Evolutionary conservation across 1,140 invertebrate species (phyloP).

Genomic region (Neotoxoptera formosana): DNA sequence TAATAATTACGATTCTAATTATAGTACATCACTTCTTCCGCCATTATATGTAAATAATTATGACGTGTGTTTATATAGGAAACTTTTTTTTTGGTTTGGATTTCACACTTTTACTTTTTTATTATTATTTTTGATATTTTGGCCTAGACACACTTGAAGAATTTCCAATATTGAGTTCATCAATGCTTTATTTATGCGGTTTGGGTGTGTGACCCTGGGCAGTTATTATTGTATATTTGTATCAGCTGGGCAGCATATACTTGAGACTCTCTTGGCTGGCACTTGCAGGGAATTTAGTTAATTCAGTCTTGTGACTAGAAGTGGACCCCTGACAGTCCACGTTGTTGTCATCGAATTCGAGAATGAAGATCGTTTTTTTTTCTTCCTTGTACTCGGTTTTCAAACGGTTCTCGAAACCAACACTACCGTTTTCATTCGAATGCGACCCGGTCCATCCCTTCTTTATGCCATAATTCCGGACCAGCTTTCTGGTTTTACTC

Average conservation of each 20-base stretch:
- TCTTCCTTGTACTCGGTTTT: background rate
- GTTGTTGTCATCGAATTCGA: background rate
- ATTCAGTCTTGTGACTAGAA: background rate
- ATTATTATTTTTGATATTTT: background rate
- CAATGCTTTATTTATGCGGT: background rate
- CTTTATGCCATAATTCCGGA: background rate
- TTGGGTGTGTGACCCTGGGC: too few relatives aligned
- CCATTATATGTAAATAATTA: background rate
- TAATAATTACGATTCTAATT: background rate
- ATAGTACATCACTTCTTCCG: background rate
- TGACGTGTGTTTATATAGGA: background rate
- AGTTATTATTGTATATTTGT: background rate
- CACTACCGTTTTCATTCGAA: background rate
- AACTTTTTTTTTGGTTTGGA: too few relatives aligned
- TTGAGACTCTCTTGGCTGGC: background rate
- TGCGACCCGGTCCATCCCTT: background rate
- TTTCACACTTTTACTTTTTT: too few relatives aligned
- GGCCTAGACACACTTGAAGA: background rate
- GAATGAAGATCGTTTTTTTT: background rate
- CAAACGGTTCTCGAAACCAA: background rate
- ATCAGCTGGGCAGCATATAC: background rate
- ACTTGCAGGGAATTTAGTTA: background rate
- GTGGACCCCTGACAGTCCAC: background rate
- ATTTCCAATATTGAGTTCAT: background rate
- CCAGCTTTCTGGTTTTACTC: background rate